Percentiles rank a stretch among this genome's conserved stretches.
phyloP scores from a whole-genome alignment of 2,797 vertebrate species.

The Chaetophractus vellerosus region DNA sequence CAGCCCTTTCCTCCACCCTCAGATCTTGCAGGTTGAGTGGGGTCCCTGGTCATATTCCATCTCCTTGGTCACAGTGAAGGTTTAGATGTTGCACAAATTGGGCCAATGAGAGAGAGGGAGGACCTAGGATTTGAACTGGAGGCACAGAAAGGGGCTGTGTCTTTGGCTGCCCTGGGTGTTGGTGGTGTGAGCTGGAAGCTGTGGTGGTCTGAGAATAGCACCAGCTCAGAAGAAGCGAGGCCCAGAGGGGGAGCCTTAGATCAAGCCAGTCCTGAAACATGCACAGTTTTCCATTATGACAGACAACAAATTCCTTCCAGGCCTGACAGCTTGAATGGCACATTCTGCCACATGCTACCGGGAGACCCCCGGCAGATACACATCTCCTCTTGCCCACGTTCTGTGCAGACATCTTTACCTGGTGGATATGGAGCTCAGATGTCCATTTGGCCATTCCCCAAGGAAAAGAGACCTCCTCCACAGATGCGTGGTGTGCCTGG shows the following conservation, averaged over 20 bases:
- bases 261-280: background rate
- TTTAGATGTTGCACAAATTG: background rate
- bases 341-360: background rate
- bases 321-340: background rate
- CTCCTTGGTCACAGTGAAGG: background rate
- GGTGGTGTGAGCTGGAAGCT: rapidly evolving
- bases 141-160: background rate
- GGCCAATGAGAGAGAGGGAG: background rate
- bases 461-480: background rate
- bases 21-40: background rate
- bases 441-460: background rate
- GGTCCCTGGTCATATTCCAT: rapidly evolving
- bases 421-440: background rate
- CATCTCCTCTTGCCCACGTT: background rate
- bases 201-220: rapidly evolving
- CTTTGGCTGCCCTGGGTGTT: rapidly evolving
- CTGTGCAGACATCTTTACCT: background rate
- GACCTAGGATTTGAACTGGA: background rate
- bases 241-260: background rate
- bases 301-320: rapidly evolving
- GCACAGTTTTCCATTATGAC: too few relatives aligned
- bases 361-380: rapidly evolving
- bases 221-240: rapidly evolving
- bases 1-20: background rate
- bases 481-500: rapidly evolving